A percentile compares a stretch with the other conserved stretches of the same genome.
These are phyloP conservation scores for Ageneiosus marmoratus DNA, from an alignment of 2,113 vertebrate genomes.

Conservation along the genomic window DNA sequence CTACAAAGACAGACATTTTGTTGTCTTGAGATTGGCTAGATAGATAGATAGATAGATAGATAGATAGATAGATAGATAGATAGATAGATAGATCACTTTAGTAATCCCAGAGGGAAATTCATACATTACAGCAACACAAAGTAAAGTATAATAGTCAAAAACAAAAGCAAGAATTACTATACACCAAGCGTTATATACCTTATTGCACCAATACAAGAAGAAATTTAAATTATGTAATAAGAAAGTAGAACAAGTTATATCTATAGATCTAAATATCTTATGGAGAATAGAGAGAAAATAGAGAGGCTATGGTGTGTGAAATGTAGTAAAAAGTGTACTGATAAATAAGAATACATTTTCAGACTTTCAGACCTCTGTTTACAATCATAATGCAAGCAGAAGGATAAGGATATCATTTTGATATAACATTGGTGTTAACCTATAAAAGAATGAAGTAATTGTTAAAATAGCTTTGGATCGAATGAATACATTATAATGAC, in stretches of 20 bases:
- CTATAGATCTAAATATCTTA: no score
- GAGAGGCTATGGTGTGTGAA: not conserved
- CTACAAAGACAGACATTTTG: constrained; percentile 16
- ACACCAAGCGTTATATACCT: no score
- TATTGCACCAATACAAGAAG: no score
- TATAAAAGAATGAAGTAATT: not conserved
- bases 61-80: no score
- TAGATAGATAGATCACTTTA: no score
- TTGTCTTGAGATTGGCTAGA: not conserved
- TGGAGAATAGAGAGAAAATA: not conserved
- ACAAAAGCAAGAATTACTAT: no score
- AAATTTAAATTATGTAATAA: no score
- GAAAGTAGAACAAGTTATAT: no score
- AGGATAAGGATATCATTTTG: not conserved
- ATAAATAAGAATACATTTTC: not conserved
- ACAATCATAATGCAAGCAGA: not conserved
- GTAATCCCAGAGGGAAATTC: no score
- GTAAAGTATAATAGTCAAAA: no score
- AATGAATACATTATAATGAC: not conserved
- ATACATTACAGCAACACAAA: no score
- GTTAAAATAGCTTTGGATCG: not conserved
- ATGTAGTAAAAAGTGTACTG: not conserved
- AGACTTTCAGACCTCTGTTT: not conserved
- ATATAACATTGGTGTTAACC: not conserved
- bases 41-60: no score